Evolutionary conservation across 2,113 vertebrate species (phyloP), one percentile per base, ranked within the genome.

Genomic region (Pycnonotus jocosus): DNA sequence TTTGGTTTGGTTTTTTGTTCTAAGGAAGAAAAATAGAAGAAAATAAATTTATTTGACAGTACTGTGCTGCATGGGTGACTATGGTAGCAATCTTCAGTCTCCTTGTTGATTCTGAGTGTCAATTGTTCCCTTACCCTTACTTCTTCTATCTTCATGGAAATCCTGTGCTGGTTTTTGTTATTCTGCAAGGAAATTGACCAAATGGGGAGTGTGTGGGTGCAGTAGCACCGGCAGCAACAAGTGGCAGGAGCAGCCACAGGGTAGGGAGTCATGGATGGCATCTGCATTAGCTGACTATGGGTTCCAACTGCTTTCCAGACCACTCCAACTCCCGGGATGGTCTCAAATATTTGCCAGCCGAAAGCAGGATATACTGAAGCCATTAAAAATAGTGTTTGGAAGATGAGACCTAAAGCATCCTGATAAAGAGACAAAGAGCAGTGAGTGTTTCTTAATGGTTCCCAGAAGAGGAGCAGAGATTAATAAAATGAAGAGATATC

Each of bases 241-340:
- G 25, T 7, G 47, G 7, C 42, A 84, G 45, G 37, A 66, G 57
- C 1, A 0, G 48, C 45, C 2, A 0, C 42, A 40, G 47, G 23
- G 11, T 0, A 0, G 7, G 51, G 62, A 89, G 58, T 33, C 7
- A 1, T 28, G 42, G 47, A 40, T 5, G 17, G 22, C 15, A 4
- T 42, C 20, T 70, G 15, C 28, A 10, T 51, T 56, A 48, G 22
- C 13, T 61, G 20, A 61, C 57, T 54, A 16, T 1, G 1, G 6
- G 8, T 12, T 89, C 30, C 60, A 62, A 0, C 25, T 58, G 23
- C 47, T 86, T 80, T 86, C n/a, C 45, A 57, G 48, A 69, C 13
- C 10, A 45, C 10, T 28, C 10, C 45, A 57, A 77, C 44, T 38
- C 4, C 35, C 5, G 4, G 31, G 12, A 20, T 50, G 30, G 23